These are phyloP conservation scores for Phalacrocorax brasilianus DNA, from an alignment of 2,113 vertebrate species.

Conservation along the genomic window DNA sequence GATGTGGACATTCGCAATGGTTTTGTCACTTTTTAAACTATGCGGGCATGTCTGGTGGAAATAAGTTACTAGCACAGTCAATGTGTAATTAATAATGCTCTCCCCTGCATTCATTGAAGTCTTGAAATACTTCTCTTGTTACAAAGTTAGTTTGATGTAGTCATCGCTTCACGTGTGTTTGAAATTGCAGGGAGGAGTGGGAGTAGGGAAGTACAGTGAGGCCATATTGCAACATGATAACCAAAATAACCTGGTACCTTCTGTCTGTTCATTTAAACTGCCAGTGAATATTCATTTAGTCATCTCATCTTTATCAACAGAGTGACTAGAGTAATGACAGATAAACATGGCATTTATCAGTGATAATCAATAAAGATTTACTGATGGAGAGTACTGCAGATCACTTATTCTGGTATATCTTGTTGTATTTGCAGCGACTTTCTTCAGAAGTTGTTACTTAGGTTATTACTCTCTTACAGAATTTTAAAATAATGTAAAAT, in stretches of 20 bases:
- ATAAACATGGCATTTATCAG: background rate
- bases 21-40: constrained; percentile 27
- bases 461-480: background rate
- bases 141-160: background rate
- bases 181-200: background rate
- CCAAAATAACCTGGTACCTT: background rate
- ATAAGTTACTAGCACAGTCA: constrained; percentile 41
- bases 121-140: constrained; percentile 19
- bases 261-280: background rate
- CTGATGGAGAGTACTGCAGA: accelerated
- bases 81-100: constrained; percentile 26
- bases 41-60: background rate
- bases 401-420: background rate
- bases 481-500: background rate
- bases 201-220: background rate
- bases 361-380: background rate
- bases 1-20: background rate
- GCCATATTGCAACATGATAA: background rate
- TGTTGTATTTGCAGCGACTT: background rate
- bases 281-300: background rate
- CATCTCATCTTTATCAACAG: background rate
- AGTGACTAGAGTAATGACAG: background rate
- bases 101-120: background rate
- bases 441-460: background rate
- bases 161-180: background rate